Percentiles rank a stretch among this genome's conserved stretches.
phyloP scores from a whole-genome alignment of 2,888 invertebrate genomes.

The Eilema sororculum region DNA sequence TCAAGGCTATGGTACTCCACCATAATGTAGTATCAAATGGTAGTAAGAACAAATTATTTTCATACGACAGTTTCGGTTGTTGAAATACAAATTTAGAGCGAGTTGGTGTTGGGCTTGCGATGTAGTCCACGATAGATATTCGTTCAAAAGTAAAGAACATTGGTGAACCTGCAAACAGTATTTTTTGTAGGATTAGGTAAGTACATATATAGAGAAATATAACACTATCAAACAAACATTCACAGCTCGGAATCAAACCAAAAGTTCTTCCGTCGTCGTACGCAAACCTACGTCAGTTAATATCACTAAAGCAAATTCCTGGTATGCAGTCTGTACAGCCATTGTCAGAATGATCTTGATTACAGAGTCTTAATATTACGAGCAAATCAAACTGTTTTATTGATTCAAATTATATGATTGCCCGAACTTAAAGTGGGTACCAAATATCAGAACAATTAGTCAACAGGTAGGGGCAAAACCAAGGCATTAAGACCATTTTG shows the following conservation, averaged over 20 bases:
- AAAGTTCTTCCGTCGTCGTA: too few relatives aligned
- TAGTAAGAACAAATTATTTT: constrained; percentile 90
- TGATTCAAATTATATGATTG: too few relatives aligned
- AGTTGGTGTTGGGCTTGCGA: constrained; percentile 90
- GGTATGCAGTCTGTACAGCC: not conserved
- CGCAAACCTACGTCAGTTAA: too few relatives aligned
- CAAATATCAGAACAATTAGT: too few relatives aligned
- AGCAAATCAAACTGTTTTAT: too few relatives aligned
- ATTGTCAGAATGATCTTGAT: too few relatives aligned
- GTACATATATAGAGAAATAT: too few relatives aligned
- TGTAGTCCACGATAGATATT: constrained; percentile 88
- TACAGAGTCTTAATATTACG: too few relatives aligned
- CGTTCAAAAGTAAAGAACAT: constrained; percentile 89
- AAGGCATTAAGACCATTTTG: too few relatives aligned
- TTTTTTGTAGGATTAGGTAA: not conserved
- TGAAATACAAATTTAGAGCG: constrained; percentile 91
- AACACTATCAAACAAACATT: not conserved
- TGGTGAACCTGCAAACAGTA: constrained; percentile 83
- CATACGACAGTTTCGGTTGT: constrained; percentile 90
- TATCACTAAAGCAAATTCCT: too few relatives aligned
- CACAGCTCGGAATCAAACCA: not conserved
- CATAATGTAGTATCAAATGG: constrained; percentile 90
- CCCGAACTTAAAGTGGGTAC: too few relatives aligned
- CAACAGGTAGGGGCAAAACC: too few relatives aligned
- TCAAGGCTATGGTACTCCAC: constrained; percentile 83